A percentile compares a stretch with the other conserved stretches of the same genome.
phyloP scores from a whole-genome alignment of 1,140 invertebrate genomes.

The Nixonia krombeini region DNA sequence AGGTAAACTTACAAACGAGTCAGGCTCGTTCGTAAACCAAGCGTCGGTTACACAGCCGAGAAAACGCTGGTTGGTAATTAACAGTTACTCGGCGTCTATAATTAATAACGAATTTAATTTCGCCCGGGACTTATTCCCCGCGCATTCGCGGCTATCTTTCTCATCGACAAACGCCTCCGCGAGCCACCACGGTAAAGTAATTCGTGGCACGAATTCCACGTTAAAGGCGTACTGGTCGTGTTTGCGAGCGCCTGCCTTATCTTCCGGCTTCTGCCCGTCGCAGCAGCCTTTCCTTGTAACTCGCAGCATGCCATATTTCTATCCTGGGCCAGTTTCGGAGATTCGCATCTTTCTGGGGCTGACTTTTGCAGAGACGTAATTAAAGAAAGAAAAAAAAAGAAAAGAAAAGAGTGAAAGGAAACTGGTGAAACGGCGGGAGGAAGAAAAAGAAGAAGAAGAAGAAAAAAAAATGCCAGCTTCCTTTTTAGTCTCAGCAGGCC shows the following conservation, averaged over 20 bases:
- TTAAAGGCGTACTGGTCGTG: not conserved
- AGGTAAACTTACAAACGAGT: too few relatives aligned
- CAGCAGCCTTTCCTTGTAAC: not conserved
- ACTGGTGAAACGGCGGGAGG: too few relatives aligned
- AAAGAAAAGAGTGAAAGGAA: too few relatives aligned
- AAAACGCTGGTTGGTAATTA: too few relatives aligned
- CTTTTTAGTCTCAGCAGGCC: too few relatives aligned
- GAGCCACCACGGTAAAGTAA: slow-evolving; percentile 5
- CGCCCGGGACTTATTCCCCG: not conserved
- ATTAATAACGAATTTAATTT: not conserved
- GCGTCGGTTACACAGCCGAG: too few relatives aligned
- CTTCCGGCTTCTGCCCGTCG: not conserved
- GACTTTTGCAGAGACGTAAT: not conserved
- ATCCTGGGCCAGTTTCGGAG: slow-evolving; percentile 5
- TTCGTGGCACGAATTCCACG: slow-evolving; percentile 11
- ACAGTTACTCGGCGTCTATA: not conserved
- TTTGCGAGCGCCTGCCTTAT: slow-evolving; percentile 1
- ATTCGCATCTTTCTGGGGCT: slow-evolving; percentile 7
- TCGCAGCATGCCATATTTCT: not conserved
- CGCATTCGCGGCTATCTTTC: not conserved
- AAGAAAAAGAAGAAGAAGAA: not conserved
- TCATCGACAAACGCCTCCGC: slow-evolving; percentile 5
- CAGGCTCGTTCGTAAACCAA: too few relatives aligned
- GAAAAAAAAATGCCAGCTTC: too few relatives aligned
- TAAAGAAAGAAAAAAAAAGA: not conserved